These are phyloP conservation scores for Coranthus polyacanthus DNA, from an alignment of 2,797 vertebrate species.

Conservation along the genomic window DNA sequence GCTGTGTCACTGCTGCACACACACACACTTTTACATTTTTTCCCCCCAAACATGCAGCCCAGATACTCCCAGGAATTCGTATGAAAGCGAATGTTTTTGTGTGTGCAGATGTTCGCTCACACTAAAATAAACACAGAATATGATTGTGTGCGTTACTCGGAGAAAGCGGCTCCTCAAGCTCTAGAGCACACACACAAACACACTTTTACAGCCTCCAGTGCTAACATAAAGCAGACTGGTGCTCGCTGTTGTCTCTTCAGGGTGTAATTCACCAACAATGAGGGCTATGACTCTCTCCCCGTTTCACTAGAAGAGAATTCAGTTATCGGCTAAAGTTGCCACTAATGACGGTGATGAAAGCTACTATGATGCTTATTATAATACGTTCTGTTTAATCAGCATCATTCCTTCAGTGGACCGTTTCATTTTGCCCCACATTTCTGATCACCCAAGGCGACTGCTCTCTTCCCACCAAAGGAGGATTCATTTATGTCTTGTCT, in stretches of 20 bases:
- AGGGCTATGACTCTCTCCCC: not conserved
- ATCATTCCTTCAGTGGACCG: not conserved
- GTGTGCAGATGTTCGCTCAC: not conserved
- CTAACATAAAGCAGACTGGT: not conserved
- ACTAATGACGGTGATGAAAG: not conserved
- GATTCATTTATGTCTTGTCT: not conserved
- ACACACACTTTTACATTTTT: not conserved
- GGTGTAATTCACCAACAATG: constrained; percentile 5
- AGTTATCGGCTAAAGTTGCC: not conserved
- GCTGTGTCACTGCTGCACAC: constrained; percentile 65
- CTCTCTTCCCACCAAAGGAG: not conserved
- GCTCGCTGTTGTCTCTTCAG: constrained; percentile 31
- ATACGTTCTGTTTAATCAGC: not conserved
- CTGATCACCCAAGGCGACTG: not conserved
- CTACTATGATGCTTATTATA: not conserved
- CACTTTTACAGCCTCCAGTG: constrained; percentile 16
- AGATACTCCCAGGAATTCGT: not conserved
- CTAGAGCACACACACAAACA: constrained; percentile 7
- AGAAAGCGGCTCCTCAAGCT: constrained; percentile 25
- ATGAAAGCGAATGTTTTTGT: not conserved
- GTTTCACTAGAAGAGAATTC: constrained; percentile 13
- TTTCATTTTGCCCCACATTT: not conserved
- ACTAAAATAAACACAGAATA: constrained; percentile 11
- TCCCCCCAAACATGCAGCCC: not conserved
- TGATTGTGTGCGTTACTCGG: not conserved